These are phyloP conservation scores for Invenusta paracnida DNA, from an alignment of 2,888 invertebrate species.

Conservation along the genomic window DNA sequence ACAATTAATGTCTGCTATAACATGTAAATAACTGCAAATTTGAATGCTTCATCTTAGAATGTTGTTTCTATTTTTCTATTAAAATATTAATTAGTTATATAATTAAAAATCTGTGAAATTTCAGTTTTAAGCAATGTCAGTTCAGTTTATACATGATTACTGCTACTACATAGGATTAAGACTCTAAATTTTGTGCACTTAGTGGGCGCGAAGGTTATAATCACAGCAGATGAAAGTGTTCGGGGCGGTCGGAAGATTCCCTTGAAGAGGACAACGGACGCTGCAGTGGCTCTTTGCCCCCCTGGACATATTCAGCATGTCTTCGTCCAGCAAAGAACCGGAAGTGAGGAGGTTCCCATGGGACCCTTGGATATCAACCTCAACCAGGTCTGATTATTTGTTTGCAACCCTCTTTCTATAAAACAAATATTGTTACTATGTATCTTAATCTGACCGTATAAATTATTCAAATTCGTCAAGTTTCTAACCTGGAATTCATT, in stretches of 20 bases:
- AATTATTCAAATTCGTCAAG: too few relatives aligned
- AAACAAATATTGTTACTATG: background rate
- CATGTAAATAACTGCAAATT: too few relatives aligned
- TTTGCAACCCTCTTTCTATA: background rate
- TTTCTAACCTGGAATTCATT: too few relatives aligned
- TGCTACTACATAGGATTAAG: too few relatives aligned
- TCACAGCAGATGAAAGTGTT: slow-evolving; percentile 62
- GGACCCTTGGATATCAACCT: slow-evolving; percentile 55
- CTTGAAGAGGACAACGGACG: slow-evolving; percentile 62
- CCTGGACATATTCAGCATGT: slow-evolving; percentile 56
- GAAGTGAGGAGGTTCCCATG: slow-evolving; percentile 53
- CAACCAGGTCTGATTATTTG: slow-evolving; percentile 53
- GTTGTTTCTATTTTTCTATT: too few relatives aligned
- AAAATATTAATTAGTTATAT: too few relatives aligned
- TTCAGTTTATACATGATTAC: too few relatives aligned
- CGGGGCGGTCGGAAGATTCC: slow-evolving; percentile 61
- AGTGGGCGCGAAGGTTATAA: slow-evolving; percentile 61
- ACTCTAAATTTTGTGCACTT: slow-evolving; percentile 46
- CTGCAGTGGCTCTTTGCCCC: slow-evolving; percentile 58
- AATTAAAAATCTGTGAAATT: too few relatives aligned
- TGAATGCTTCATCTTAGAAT: too few relatives aligned
- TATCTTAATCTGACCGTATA: too few relatives aligned
- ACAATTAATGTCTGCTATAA: too few relatives aligned
- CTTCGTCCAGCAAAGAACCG: slow-evolving; percentile 60
- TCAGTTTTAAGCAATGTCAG: too few relatives aligned